Base-by-base conservation (phyloP, 2,113 vertebrate species). In the Falcunculus frontatus region DNA sequence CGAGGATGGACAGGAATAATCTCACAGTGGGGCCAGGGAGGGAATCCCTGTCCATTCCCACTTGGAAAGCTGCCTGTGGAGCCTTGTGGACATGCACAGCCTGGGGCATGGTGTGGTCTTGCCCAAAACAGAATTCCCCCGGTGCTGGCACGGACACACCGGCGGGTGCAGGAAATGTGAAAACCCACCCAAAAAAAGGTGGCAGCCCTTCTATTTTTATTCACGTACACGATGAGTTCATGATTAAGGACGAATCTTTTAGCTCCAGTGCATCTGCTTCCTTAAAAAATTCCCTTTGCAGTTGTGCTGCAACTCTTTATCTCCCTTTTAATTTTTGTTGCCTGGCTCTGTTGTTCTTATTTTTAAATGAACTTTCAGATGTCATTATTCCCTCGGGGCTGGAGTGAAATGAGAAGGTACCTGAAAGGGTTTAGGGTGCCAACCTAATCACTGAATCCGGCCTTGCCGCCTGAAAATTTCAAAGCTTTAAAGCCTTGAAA, bases 401-500 rank as follows among this genome's bases (percentile, higher is more conserved):
- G 83, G 11, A 72, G 41, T 57, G 93, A 90, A 91, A 94, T 81
- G 65, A 87, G 82, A 81, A 89, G 74, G 86, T 85, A 67, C 70
- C 60, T 39, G 86, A 87, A 83, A 95, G 49, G 53, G 70, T 77
- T 97, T 73, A 26, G 79, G 87, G 68, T 94, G 60, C 70, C 79
- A 84, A 69, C 44, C 75, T 68, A 79, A 73, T 89, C 78, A 92
- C 29, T 92, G 95, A 97, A 93, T 87, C 75, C 2, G 3, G 33
- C 52, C 4, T 69, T 79, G 84, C 86, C 65, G 75, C 85, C 88
- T 85, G 81, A 81, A 93, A 67, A 93, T 94, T 96, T 96, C 76
- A 95, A 96, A 95, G 96, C 95, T 93, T 84, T 96, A 75, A 95
- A 96, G 72, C 86, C 88, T 89, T 89, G 90, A 94, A 95, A 97